Percentiles rank a stretch among this genome's conserved stretches.
Evolutionary conservation across 2,797 vertebrate species (phyloP).

Genomic region (Ceryle rudis): DNA sequence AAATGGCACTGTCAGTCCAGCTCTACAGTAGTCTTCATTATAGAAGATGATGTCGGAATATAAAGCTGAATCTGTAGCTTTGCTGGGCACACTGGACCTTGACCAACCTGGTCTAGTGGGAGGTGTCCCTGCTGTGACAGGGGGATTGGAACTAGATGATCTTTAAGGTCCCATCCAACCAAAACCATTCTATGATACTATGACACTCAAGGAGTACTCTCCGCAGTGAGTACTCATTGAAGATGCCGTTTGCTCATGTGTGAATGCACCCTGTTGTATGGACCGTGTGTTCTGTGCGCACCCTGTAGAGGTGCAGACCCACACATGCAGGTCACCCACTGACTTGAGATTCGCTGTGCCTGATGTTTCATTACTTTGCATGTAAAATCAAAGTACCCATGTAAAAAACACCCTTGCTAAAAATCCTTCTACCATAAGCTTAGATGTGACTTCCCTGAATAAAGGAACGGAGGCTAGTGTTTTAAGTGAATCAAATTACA

Average conservation of each 20-base stretch:
- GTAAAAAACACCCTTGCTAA: accelerated
- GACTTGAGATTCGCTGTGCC: neutral
- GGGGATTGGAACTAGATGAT: no score
- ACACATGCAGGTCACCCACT: accelerated
- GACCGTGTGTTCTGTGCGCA: accelerated
- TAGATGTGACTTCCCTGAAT: neutral
- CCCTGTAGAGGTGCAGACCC: accelerated
- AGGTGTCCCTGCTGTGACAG: no score
- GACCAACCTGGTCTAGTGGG: no score
- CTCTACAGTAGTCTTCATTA: neutral
- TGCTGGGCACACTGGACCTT: neutral
- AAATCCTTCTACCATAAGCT: neutral
- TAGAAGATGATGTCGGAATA: neutral
- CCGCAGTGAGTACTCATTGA: neutral
- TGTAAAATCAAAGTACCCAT: neutral
- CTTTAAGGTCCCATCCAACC: no score
- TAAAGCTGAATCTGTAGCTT: neutral
- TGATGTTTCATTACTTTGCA: neutral
- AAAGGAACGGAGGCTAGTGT: neutral
- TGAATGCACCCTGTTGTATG: neutral
- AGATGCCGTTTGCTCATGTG: accelerated
- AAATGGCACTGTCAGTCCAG: neutral
- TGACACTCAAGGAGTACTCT: neutral
- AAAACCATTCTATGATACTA: no score
- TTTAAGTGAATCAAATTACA: slow-evolving; percentile 11